These are phyloP conservation scores for Gymnothorax reevesii DNA, from an alignment of 2,797 vertebrate species.

Conservation along the genomic window DNA sequence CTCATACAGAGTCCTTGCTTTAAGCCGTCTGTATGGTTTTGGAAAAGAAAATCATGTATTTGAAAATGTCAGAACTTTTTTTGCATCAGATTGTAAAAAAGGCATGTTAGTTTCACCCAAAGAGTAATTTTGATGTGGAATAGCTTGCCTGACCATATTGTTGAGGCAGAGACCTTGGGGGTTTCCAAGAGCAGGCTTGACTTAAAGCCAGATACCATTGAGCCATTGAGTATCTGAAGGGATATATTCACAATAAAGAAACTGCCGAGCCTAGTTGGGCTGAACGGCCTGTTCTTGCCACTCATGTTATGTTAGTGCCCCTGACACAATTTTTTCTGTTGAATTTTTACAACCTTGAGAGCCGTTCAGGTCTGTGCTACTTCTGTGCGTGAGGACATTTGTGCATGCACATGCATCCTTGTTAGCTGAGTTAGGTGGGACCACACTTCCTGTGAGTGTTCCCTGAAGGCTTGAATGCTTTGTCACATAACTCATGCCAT, in stretches of 20 bases:
- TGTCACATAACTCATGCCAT: not conserved
- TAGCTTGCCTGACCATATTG: too few species aligned
- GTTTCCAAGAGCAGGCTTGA: too few species aligned
- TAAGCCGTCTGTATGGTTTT: not conserved
- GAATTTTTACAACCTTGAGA: not conserved
- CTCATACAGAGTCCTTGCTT: not conserved
- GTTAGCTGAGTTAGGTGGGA: not conserved
- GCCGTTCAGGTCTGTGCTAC: not conserved
- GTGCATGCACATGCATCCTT: not conserved
- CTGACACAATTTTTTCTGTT: not conserved
- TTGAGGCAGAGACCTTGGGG: too few species aligned
- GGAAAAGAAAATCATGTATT: not conserved
- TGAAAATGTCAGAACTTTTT: not conserved
- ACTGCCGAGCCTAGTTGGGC: too few species aligned
- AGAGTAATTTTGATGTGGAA: too few species aligned
- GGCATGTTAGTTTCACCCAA: not conserved
- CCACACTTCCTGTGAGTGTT: not conserved
- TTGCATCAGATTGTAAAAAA: not conserved
- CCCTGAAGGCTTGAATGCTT: not conserved
- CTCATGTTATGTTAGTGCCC: too few species aligned
- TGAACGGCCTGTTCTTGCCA: too few species aligned
- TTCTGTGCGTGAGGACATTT: not conserved
- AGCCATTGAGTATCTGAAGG: too few species aligned
- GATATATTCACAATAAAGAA: too few species aligned
- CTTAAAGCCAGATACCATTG: too few species aligned